Evolutionary conservation across 2,797 vertebrate species (phyloP).

Genomic region (Channallabes apus): DNA sequence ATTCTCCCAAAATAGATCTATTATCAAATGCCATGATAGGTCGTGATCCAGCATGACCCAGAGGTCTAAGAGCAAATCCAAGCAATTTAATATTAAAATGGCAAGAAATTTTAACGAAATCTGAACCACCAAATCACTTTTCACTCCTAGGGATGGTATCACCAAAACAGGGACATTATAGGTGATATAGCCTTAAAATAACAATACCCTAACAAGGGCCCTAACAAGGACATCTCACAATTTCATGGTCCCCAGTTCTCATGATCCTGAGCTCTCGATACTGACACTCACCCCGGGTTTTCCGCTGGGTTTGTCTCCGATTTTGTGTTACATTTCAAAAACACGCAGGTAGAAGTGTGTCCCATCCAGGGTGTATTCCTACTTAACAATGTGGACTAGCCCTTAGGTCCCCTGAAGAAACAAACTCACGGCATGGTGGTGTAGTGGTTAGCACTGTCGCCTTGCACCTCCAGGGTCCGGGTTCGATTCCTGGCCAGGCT

Average conservation of each 20-base stretch:
- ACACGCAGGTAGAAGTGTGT: not conserved
- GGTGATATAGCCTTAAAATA: not conserved
- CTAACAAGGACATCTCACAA: not conserved
- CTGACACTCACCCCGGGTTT: not conserved
- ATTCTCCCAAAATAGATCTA: slow-evolving; percentile 25
- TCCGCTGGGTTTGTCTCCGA: not conserved
- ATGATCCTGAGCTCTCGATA: not conserved
- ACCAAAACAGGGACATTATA: not conserved
- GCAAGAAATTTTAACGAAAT: not conserved
- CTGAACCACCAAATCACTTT: not conserved
- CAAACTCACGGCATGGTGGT: no score
- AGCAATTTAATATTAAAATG: slow-evolving; percentile 7
- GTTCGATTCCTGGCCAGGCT: no score
- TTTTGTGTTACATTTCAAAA: not conserved
- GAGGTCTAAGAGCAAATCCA: not conserved
- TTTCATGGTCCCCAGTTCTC: not conserved
- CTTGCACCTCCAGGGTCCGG: no score
- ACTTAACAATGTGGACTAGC: no score
- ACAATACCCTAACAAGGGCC: not conserved
- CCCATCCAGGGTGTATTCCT: not conserved
- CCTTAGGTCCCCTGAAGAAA: no score
- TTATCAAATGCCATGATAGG: slow-evolving; percentile 11
- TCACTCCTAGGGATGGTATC: not conserved
- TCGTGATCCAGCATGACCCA: slow-evolving; percentile 1
- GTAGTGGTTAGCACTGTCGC: no score